These are phyloP conservation scores for Argyrosomus japonicus DNA, from an alignment of 2,113 vertebrate species.

Conservation along the genomic window DNA sequence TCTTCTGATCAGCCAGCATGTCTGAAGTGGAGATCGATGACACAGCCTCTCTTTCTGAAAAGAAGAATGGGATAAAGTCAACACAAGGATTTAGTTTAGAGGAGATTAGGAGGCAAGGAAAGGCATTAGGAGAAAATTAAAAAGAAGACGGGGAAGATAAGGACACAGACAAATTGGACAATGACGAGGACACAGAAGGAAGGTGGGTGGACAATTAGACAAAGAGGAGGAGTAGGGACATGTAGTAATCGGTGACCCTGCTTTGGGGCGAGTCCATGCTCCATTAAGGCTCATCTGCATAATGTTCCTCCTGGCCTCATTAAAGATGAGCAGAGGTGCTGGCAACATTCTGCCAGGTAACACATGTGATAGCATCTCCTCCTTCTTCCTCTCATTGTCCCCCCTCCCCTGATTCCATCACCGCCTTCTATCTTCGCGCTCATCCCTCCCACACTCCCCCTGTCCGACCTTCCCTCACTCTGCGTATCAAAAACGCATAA, in stretches of 20 bases:
- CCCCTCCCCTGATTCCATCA: slow-evolving; percentile 14
- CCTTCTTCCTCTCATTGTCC: slow-evolving; percentile 5
- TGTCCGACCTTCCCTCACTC: slow-evolving; percentile 55
- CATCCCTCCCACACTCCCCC: slow-evolving; percentile 38
- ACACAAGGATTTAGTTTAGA: slow-evolving; percentile 17
- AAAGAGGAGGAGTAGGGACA: slow-evolving; percentile 14
- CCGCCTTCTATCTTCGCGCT: slow-evolving; percentile 27
- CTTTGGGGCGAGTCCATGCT: slow-evolving; percentile 48
- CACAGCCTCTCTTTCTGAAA: slow-evolving; percentile 20
- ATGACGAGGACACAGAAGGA: slow-evolving; percentile 28
- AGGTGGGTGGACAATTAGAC: background rate
- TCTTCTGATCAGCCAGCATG: slow-evolving; percentile 60
- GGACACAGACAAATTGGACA: slow-evolving; percentile 29
- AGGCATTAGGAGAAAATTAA: slow-evolving; percentile 40
- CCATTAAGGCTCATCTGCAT: slow-evolving; percentile 77
- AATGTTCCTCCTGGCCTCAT: slow-evolving; percentile 74
- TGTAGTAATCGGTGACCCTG: slow-evolving; percentile 56
- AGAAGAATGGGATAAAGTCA: slow-evolving; percentile 30
- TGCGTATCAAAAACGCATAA: slow-evolving; percentile 58
- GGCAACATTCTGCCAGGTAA: slow-evolving; percentile 57
- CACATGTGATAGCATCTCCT: slow-evolving; percentile 44
- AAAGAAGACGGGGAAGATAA: slow-evolving; percentile 18
- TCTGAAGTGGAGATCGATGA: slow-evolving; percentile 62
- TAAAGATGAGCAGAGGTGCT: slow-evolving; percentile 60
- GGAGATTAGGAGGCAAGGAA: slow-evolving; percentile 19